A percentile compares a stretch with the other conserved stretches of the same genome.
Conservation (phyloP, 2,797 vertebrate species). For the Sardinella longiceps region DNA sequence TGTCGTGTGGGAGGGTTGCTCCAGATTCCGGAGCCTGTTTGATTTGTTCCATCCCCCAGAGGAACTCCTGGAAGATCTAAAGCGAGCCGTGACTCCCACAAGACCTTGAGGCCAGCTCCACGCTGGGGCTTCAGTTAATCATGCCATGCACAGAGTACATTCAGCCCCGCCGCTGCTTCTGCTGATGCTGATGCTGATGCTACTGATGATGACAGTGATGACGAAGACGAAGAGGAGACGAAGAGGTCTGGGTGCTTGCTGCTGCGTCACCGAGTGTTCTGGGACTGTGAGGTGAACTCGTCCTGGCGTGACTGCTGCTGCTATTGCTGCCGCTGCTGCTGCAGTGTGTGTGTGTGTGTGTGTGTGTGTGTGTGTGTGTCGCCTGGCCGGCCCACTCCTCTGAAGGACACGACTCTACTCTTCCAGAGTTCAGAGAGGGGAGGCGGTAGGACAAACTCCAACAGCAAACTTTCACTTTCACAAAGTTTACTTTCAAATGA, state of each 20-base stretch:
- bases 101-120: neutral
- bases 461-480: neutral
- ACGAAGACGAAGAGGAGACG: neutral
- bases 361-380: too few relatives aligned
- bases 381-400: neutral
- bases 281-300: conserved; percentile 11
- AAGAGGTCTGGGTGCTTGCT: neutral
- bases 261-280: neutral
- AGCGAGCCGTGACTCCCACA: neutral
- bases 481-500: neutral
- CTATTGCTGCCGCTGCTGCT: neutral
- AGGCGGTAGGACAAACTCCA: neutral
- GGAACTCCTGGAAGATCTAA: neutral
- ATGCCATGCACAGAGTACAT: neutral
- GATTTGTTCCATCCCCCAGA: neutral
- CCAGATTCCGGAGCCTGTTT: conserved; percentile 1
- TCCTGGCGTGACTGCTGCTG: neutral
- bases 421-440: neutral
- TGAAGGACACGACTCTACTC: neutral
- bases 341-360: neutral
- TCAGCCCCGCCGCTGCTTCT: neutral
- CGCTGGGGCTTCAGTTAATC: conserved; percentile 1
- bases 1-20: neutral
- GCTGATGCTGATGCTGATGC: neutral
- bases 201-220: neutral